Evolutionary conservation across 2,797 vertebrate species (phyloP), one percentile per base, ranked within the genome.

Genomic region (Heterohyrax brucei): DNA sequence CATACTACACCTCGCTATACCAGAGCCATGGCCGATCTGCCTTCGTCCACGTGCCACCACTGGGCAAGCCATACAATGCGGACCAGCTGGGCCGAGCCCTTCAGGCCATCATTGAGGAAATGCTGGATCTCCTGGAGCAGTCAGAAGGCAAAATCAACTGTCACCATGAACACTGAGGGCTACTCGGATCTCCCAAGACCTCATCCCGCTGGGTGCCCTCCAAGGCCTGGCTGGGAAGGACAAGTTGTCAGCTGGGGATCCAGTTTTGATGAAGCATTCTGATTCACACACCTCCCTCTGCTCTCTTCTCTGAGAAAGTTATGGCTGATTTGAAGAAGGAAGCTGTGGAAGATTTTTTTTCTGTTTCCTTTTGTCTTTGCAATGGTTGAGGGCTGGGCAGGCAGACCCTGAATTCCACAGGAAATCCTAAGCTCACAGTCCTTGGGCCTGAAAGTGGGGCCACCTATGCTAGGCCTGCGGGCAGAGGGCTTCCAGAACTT

Each of bases 1-100:
- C 99, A 75, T 99, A 99, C 98, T 99, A 99, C 98, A 99, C 98
- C 0, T 99, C 99, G 10, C 96, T 99, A 90, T 99, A 99, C 98
- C 98, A 99, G 98, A 99, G 99, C 61, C 97, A 98, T 0, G 99
- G 99, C 5, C 98, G 97, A 62, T 99, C 99, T 0, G 99, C 99
- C 0, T 99, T 99, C 1, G 98, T 99, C 22, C 99, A 99, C 0
- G 99, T 99, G 66, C 99, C 99, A 44, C 99, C 99, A 0, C 97
- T 99, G 92, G 99, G 99, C 1, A 99, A 99, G 80, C 99, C 99
- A 0, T 99, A 99, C 95, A 99, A 98, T 0, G 99, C 99, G 0
- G 98, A 98, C 95, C 99, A 99, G 90, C 99, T 99, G 97, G 99
- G 99, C 3, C 79, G 98, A 82, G 99, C 99, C 0, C 99, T 99